phyloP scores from a whole-genome alignment of 64 coral and sea anemone species.

The Hydrozoanthus tunicans region DNA sequence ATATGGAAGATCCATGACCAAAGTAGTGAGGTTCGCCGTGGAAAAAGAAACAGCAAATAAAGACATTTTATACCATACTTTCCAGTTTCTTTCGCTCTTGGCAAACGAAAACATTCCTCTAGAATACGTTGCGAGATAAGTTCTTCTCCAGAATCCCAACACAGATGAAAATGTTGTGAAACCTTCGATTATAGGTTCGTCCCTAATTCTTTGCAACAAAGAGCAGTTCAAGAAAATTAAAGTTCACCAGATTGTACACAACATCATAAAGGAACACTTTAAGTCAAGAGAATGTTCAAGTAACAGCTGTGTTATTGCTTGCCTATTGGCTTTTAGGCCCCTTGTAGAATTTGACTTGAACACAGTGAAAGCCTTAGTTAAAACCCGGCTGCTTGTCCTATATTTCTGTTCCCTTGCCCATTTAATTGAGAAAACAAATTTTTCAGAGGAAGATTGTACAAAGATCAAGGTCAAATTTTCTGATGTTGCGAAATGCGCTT shows the following conservation, averaged over 20 bases:
- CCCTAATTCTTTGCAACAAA: not conserved
- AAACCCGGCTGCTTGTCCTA: not conserved
- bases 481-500: not conserved
- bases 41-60: not conserved
- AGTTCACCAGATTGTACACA: not conserved
- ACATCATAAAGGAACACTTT: not conserved
- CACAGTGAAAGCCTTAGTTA: not conserved
- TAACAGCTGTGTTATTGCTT: not conserved
- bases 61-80: conserved; percentile 30
- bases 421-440: not conserved
- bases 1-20: conserved; percentile 23
- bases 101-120: conserved; percentile 31
- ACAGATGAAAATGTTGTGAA: not conserved
- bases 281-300: not conserved
- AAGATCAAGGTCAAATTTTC: not conserved
- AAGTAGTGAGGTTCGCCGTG: conserved; percentile 33
- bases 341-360: not conserved
- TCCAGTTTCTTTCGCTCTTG: conserved; percentile 2
- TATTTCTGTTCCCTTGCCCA: conserved; percentile 6
- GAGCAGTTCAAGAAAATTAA: not conserved
- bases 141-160: not conserved
- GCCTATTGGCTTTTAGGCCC: conserved; percentile 18
- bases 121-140: not conserved
- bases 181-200: not conserved
- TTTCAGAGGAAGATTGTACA: not conserved